These are phyloP conservation scores for Maniola hyperantus DNA, from an alignment of 2,888 invertebrate genomes.

Conservation along the genomic window DNA sequence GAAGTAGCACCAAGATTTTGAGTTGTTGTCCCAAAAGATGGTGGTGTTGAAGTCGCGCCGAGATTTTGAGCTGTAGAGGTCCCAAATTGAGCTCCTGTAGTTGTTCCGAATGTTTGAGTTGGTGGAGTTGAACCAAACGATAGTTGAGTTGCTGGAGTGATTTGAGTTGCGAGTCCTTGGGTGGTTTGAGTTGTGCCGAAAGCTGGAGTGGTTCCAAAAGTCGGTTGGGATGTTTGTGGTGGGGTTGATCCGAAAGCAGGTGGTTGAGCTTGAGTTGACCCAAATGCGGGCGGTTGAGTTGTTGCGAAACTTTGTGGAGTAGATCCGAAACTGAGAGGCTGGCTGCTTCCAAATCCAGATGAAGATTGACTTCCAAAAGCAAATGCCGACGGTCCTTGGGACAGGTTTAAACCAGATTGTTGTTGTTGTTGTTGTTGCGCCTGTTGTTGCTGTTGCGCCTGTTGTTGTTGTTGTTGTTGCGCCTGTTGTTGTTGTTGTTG, in stretches of 20 bases:
- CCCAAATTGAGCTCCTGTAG: constrained; percentile 16
- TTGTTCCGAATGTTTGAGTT: constrained; percentile 7
- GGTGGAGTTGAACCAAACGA: constrained; percentile 37
- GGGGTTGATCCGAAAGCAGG: constrained; percentile 16
- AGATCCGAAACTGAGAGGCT: constrained; percentile 24
- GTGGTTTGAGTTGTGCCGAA: constrained; percentile 37
- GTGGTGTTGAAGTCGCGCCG: constrained; percentile 11
- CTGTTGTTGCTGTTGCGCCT: constrained; percentile 11
- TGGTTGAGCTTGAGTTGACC: constrained; percentile 33
- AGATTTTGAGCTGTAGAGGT: constrained; percentile 7
- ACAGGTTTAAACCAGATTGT: constrained; percentile 11
- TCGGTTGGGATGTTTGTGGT: constrained; percentile 22
- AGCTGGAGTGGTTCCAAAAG: constrained; percentile 38
- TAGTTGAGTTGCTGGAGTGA: constrained; percentile 32
- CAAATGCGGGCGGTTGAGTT: constrained; percentile 19
- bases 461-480: constrained; percentile 17
- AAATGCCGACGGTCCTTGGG: constrained; percentile 32
- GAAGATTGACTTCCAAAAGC: constrained; percentile 42
- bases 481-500: constrained; percentile 8
- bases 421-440: constrained; percentile 21
- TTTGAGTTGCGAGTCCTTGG: constrained; percentile 28
- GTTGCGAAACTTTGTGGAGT: constrained; percentile 25
- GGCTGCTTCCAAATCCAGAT: constrained; percentile 24
- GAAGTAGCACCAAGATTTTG: constrained; percentile 10
- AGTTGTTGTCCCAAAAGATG: constrained; percentile 12